Base-by-base conservation (phyloP, 2,888 invertebrate species). In the Suillia variegata region DNA sequence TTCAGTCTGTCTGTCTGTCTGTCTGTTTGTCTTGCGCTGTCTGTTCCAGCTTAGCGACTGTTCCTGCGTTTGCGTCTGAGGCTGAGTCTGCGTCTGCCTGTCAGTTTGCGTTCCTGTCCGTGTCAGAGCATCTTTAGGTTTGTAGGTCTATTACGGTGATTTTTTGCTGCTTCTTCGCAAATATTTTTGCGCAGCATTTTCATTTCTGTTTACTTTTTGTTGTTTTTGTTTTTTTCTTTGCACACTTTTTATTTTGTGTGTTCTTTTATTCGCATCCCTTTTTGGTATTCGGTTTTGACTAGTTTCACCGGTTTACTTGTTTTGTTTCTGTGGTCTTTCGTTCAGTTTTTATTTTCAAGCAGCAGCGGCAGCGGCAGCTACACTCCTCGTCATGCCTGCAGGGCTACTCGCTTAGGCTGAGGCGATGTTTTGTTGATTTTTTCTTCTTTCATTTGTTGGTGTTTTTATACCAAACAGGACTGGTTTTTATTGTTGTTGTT, bases 131-230 rank as follows among this genome's bases (percentile, higher is more conserved):
- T 67, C 67, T 70, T 71, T 72, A 67, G 71, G 71, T 71, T 66
- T 71, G 69, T 71, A 71, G 71, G 71, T 71, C 71, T 71, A 71
- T 71, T 71, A 71, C 70, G 71, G 70, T 70, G 70, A 59, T 67
- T 65, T 56, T 63, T 59, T 55, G 22, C 42, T n/a, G 20, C 18
- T n/a, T n/a, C n/a, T n/a, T n/a, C n/a, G n/a, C n/a, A n/a, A n/a
- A n/a, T n/a, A n/a, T n/a, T n/a, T n/a, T n/a, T n/a, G n/a, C n/a
- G n/a, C n/a, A n/a, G n/a, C n/a, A n/a, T n/a, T n/a, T n/a, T n/a
- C n/a, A n/a, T n/a, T n/a, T n/a, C n/a, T n/a, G n/a, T n/a, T n/a
- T n/a, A n/a, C n/a, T n/a, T n/a, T n/a, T n/a, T n/a, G n/a, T n/a
- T n/a, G n/a, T n/a, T n/a, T n/a, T n/a, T n/a, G n/a, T n/a, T n/a